Conservation (phyloP, 2,113 vertebrate genomes). For the Argyrosomus japonicus region DNA sequence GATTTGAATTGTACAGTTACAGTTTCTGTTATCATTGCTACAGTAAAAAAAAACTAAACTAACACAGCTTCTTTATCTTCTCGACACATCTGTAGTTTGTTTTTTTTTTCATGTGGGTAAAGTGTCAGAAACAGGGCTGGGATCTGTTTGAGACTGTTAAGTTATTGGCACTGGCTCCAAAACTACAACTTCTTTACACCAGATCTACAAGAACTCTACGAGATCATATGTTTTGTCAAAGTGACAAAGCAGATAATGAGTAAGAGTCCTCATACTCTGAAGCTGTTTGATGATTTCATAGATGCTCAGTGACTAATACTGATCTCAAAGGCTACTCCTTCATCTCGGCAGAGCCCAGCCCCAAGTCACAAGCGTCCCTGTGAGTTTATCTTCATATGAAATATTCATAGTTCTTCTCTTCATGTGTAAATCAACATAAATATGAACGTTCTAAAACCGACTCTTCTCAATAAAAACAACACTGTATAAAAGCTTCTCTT, state of each 20-base stretch:
- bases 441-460: neutral
- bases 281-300: neutral
- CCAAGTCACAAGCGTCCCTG: neutral
- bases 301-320: neutral
- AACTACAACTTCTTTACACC: neutral
- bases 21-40: neutral
- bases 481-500: constrained; percentile 17
- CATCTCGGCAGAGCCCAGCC: neutral
- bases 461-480: constrained; percentile 10
- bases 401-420: constrained; percentile 20
- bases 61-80: neutral
- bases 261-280: neutral
- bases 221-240: neutral
- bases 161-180: neutral
- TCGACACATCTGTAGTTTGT: neutral
- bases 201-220: neutral
- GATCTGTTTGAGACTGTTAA: neutral
- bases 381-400: neutral
- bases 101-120: no score
- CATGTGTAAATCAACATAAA: constrained; percentile 5
- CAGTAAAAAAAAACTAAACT: neutral
- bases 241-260: neutral
- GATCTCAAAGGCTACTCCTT: neutral
- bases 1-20: neutral
- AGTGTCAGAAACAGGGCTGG: neutral